Percentiles rank a stretch among this genome's conserved stretches.
Conservation (phyloP, 2,797 vertebrate species). For the Acrossocheilus wenchowensis region DNA sequence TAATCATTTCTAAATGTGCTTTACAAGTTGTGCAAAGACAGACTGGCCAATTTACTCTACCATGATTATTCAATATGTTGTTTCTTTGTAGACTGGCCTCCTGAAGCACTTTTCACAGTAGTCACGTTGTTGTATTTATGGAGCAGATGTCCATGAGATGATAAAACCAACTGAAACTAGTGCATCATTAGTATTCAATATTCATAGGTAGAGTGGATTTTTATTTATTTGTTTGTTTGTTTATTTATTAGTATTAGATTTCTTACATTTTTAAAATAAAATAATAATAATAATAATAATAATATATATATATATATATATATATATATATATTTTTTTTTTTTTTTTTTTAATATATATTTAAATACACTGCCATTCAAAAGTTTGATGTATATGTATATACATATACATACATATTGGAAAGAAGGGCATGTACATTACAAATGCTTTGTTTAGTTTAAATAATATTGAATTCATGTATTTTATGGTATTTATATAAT, state of each 20-base stretch:
- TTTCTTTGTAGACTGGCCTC: conserved; percentile 14
- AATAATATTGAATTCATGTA: background rate
- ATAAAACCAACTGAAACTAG: background rate
- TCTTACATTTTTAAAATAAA: background rate
- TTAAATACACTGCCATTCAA: background rate
- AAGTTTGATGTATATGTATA: background rate
- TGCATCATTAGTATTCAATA: background rate
- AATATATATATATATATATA: too few species aligned
- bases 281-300: background rate
- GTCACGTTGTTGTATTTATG: conserved; percentile 2
- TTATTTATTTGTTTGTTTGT: background rate
- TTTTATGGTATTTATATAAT: too few species aligned
- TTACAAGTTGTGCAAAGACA: conserved; percentile 38
- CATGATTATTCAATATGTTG: conserved; percentile 30
- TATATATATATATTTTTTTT: too few species aligned
- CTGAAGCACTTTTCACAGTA: conserved; percentile 2
- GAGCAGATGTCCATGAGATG: background rate
- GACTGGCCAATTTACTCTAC: conserved; percentile 33
- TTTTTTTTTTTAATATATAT: too few species aligned
- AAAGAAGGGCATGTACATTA: background rate
- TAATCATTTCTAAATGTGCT: conserved; percentile 21
- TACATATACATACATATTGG: background rate
- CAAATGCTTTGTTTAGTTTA: background rate
- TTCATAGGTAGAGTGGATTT: background rate
- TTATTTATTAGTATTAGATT: too few species aligned